Evolutionary conservation across 1,140 invertebrate genomes (phyloP).

Genomic region (Drosophila prosaltans): DNA sequence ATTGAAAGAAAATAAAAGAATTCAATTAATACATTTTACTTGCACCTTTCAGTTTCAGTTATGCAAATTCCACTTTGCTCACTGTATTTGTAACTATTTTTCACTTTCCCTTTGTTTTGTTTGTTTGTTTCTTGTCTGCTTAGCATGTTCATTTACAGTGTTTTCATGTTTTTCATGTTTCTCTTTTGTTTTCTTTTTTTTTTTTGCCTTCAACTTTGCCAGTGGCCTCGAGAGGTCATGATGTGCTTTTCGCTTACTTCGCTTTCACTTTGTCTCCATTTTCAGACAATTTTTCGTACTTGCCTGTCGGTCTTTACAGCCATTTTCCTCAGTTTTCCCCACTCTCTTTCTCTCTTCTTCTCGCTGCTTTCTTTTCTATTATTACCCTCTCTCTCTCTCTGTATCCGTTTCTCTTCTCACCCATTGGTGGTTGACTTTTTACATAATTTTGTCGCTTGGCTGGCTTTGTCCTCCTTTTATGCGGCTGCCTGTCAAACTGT

Average conservation of each 20-base stretch:
- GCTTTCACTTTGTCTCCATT: slow-evolving; percentile 69
- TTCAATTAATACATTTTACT: background rate
- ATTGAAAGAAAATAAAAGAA: background rate
- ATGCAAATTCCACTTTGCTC: background rate
- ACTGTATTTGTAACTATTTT: background rate
- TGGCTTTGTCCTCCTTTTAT: slow-evolving; percentile 65
- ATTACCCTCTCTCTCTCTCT: background rate
- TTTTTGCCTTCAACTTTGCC: slow-evolving; percentile 54
- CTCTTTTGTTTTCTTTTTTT: slow-evolving; percentile 25
- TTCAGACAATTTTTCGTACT: slow-evolving; percentile 60
- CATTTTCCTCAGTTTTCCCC: background rate
- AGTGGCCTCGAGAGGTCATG: slow-evolving; percentile 59
- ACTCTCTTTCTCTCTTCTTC: no score
- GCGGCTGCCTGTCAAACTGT: slow-evolving; percentile 41
- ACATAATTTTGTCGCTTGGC: slow-evolving; percentile 77
- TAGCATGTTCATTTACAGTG: slow-evolving; percentile 71
- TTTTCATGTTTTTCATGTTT: slow-evolving; percentile 23
- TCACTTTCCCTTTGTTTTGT: slow-evolving; percentile 26
- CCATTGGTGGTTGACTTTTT: slow-evolving; percentile 73
- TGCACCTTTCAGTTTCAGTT: background rate
- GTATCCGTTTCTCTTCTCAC: slow-evolving; percentile 5
- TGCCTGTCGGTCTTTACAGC: slow-evolving; percentile 4
- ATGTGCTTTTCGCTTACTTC: slow-evolving; percentile 40
- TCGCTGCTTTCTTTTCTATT: no score
- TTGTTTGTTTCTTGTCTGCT: slow-evolving; percentile 38